Conservation (phyloP, 2,113 vertebrate genomes). For the Sylvilagus bachmani region DNA sequence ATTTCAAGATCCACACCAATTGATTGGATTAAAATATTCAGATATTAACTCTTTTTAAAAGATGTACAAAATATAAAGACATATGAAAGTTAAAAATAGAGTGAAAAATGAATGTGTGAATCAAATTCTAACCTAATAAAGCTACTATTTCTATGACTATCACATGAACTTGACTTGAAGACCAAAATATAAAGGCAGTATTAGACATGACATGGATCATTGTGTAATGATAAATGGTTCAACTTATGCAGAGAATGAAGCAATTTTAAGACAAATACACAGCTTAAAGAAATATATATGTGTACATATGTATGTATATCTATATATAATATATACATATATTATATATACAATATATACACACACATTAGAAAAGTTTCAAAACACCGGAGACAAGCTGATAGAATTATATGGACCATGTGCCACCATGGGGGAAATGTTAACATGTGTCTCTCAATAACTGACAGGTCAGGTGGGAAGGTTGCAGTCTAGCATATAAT, state of each 20-base stretch:
- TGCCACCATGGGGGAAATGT: background rate
- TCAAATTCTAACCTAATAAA: background rate
- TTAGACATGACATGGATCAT: background rate
- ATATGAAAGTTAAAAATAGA: constrained; percentile 2
- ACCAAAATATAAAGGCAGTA: background rate
- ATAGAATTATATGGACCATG: background rate
- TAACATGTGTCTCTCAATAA: background rate
- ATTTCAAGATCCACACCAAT: background rate
- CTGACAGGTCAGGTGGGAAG: background rate
- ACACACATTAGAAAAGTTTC: background rate
- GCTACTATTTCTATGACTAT: background rate
- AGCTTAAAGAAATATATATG: background rate
- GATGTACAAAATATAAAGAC: background rate
- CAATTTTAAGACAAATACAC: background rate
- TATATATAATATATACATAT: no score
- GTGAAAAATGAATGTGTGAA: background rate
- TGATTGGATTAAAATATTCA: background rate
- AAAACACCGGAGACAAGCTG: background rate
- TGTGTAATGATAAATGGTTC: background rate
- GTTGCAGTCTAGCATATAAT: background rate
- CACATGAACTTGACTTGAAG: background rate
- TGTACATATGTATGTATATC: no score
- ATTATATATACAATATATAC: no score
- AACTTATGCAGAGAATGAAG: background rate
- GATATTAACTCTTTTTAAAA: background rate